Conservation (phyloP, 2,113 vertebrate species). For the Bufo gargarizans region DNA sequence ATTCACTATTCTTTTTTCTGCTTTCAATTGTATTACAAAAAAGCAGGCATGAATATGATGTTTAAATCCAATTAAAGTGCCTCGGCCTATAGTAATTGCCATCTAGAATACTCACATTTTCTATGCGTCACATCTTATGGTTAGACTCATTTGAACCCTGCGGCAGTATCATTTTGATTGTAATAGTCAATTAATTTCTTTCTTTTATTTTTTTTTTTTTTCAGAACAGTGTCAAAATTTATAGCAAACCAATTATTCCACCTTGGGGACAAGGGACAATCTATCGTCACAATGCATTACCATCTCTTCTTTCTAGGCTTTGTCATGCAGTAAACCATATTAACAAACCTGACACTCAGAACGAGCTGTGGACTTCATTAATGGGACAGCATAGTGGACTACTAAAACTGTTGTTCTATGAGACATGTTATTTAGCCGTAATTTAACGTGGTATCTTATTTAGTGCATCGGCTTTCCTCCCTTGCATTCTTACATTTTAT, state of each 20-base stretch:
- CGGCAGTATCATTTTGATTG: conserved; percentile 34
- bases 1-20: background rate
- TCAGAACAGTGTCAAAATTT: conserved; percentile 45
- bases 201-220: background rate
- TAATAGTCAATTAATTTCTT: conserved; percentile 51
- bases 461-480: background rate
- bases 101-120: conserved; percentile 24
- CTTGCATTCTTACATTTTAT: background rate
- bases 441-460: background rate
- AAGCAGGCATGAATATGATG: background rate
- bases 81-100: background rate
- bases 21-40: background rate
- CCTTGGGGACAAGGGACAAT: conserved; percentile 45
- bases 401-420: background rate
- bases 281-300: conserved; percentile 52
- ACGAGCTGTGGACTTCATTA: conserved; percentile 49
- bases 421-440: background rate
- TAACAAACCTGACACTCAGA: conserved; percentile 51
- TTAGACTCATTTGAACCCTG: conserved; percentile 22
- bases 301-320: conserved; percentile 46
- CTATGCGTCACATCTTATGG: conserved; percentile 20
- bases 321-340: conserved; percentile 55
- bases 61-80: background rate
- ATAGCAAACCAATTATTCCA: conserved; percentile 54
- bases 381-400: conserved; percentile 24